Conservation (phyloP, 2,113 vertebrate genomes). For the Scophthalmus maximus region DNA sequence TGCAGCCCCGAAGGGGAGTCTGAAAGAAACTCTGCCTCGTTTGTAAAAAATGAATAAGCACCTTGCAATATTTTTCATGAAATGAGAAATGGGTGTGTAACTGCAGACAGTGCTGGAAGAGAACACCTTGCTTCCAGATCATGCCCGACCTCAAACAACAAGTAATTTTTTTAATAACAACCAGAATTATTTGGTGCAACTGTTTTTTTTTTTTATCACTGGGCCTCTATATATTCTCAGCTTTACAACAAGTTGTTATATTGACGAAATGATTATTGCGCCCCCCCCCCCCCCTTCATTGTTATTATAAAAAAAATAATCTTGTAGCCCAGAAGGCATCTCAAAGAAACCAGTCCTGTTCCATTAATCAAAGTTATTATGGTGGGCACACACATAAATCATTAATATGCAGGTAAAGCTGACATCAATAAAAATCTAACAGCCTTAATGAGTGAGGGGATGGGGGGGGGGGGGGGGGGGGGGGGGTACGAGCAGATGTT, state of each 20-base stretch:
- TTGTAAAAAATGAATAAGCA: slow-evolving; percentile 1
- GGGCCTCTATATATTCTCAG: slow-evolving; percentile 12
- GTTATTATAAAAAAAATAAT: slow-evolving; percentile 19
- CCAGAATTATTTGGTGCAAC: neutral
- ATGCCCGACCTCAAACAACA: neutral
- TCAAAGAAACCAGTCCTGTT: slow-evolving; percentile 36
- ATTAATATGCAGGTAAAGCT: slow-evolving; percentile 65
- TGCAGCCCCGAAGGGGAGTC: neutral
- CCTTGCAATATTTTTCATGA: neutral
- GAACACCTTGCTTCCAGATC: neutral
- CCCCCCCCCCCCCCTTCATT: neutral
- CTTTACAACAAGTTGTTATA: slow-evolving; percentile 8
- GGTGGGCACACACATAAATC: slow-evolving; percentile 62
- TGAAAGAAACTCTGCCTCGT: neutral
- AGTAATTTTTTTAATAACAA: neutral
- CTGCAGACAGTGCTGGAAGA: neutral
- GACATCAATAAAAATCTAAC: slow-evolving; percentile 70
- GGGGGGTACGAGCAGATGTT: slow-evolving; percentile 74
- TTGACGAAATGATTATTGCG: neutral
- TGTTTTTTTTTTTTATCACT: neutral
- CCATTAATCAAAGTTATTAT: slow-evolving; percentile 71
- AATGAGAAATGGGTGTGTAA: neutral
- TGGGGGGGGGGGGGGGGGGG: slow-evolving; percentile 19
- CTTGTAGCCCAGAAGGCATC: slow-evolving; percentile 28
- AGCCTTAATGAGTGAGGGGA: slow-evolving; percentile 61